Conservation (phyloP, 2,113 vertebrate genomes). For the Diadophis punctatus region DNA sequence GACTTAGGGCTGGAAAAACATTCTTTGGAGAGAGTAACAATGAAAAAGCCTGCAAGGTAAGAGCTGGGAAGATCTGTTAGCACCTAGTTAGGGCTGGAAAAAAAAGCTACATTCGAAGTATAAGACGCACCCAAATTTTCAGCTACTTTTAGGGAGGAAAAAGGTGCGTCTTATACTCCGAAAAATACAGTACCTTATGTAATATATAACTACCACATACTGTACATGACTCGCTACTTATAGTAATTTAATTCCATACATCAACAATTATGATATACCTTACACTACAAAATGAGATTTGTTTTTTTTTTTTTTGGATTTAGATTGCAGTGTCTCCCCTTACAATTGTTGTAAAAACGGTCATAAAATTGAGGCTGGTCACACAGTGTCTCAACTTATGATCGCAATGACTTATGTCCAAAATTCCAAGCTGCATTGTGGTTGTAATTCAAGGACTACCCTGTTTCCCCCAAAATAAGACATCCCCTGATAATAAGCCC, state of each 20-base stretch:
- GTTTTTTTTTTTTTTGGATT: background rate
- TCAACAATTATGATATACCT: background rate
- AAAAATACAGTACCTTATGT: background rate
- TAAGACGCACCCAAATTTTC: no score
- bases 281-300: background rate
- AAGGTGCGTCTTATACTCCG: no score
- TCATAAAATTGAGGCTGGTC: background rate
- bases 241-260: background rate
- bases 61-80: no score
- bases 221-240: background rate
- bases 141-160: no score
- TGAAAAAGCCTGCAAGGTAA: no score
- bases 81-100: no score
- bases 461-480: no score
- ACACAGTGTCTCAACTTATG: background rate
- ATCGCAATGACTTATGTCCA: background rate
- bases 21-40: no score
- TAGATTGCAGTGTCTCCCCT: background rate
- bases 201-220: background rate
- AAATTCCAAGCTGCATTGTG: background rate
- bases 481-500: no score
- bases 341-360: background rate
- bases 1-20: no score
- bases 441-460: background rate
- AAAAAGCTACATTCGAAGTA: no score